These are phyloP conservation scores for Irena cyanogastra DNA, from an alignment of 2,113 vertebrate species.

Conservation along the genomic window DNA sequence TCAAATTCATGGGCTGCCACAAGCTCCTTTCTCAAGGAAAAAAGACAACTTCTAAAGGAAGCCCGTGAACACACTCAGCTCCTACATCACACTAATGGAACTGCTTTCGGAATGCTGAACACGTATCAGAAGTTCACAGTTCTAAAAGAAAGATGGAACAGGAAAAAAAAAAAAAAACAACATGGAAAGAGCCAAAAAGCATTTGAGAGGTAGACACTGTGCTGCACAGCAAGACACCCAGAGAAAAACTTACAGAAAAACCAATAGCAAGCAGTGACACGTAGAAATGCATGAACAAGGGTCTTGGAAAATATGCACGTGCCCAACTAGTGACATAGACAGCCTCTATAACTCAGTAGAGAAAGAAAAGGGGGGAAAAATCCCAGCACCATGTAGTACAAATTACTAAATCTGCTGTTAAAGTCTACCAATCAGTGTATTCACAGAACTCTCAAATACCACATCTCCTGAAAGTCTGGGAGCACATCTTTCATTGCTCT, in stretches of 20 bases:
- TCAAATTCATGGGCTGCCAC: background rate
- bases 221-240: background rate
- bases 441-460: background rate
- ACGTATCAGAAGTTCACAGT: background rate
- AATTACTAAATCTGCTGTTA: background rate
- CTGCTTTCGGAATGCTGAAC: background rate
- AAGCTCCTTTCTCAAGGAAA: background rate
- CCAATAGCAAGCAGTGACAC: background rate
- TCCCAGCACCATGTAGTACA: background rate
- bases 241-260: background rate
- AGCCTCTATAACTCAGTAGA: background rate
- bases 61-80: background rate
- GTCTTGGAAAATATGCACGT: background rate
- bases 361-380: background rate
- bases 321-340: background rate
- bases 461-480: background rate
- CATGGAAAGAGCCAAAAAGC: background rate
- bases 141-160: background rate
- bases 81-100: background rate
- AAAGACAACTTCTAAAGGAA: background rate
- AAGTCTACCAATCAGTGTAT: background rate
- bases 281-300: background rate
- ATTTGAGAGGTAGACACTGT: background rate
- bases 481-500: background rate
- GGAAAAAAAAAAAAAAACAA: rapidly evolving